Evolutionary conservation across 2,797 vertebrate genomes (phyloP).

Genomic region (Poecile montanus): DNA sequence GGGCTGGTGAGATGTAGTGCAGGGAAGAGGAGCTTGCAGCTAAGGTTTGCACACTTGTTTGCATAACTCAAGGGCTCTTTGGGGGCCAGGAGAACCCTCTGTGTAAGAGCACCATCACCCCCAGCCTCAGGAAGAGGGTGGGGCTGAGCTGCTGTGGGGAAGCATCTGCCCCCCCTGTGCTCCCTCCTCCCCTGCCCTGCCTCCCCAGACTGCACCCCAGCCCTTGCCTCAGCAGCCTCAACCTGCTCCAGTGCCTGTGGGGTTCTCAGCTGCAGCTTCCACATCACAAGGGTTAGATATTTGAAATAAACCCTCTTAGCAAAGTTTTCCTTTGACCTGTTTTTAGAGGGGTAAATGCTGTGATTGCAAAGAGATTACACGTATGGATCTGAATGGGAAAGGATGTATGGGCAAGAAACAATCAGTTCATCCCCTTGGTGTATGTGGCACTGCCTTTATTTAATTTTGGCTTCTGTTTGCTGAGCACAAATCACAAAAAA

Average conservation of each 20-base stretch:
- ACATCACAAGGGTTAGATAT: background rate
- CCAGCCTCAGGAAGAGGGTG: background rate
- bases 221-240: rapidly evolving
- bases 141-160: background rate
- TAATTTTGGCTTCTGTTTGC: background rate
- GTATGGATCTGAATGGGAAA: background rate
- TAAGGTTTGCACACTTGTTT: background rate
- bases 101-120: background rate
- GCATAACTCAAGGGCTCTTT: background rate
- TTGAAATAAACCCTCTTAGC: background rate
- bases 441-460: background rate
- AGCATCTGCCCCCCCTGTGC: rapidly evolving
- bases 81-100: background rate
- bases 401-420: background rate
- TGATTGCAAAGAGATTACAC: background rate
- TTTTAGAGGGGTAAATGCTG: background rate
- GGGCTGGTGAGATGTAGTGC: rapidly evolving
- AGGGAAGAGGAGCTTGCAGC: background rate
- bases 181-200: background rate
- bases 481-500: rapidly evolving
- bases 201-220: background rate
- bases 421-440: background rate
- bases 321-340: background rate
- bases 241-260: rapidly evolving
- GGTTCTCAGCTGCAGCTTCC: background rate